phyloP scores from a whole-genome alignment of 2,113 vertebrate genomes.

The Anguilla rostrata region DNA sequence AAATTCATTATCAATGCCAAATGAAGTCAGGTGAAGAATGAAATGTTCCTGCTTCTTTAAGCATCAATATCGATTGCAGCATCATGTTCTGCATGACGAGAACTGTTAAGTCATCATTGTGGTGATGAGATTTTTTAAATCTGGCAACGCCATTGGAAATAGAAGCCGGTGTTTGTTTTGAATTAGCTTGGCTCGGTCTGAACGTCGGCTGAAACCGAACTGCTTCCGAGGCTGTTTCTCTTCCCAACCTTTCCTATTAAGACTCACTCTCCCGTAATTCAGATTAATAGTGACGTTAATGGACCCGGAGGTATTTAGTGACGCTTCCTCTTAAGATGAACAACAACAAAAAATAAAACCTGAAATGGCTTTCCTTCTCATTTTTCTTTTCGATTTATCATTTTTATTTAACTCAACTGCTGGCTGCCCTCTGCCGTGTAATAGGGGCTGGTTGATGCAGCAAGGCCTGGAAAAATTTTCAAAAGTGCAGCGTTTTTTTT shows the following conservation, averaged over 20 bases:
- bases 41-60: conserved; percentile 1
- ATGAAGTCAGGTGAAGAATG: not conserved
- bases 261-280: not conserved
- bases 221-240: not conserved
- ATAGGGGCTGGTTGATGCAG: conserved; percentile 53
- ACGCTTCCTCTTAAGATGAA: not conserved
- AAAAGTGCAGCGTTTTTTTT: conserved; percentile 46
- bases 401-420: conserved; percentile 19
- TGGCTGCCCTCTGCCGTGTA: conserved; percentile 38
- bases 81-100: conserved; percentile 1
- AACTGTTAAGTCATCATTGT: not conserved
- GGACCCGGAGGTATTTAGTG: not conserved
- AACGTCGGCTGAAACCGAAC: not conserved
- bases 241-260: not conserved
- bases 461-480: conserved; percentile 46
- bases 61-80: conserved; percentile 4
- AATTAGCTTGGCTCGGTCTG: not conserved
- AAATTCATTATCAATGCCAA: not conserved
- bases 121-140: not conserved
- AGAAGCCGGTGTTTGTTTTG: not conserved
- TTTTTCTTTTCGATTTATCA: not conserved
- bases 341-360: conserved; percentile 7
- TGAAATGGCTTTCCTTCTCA: conserved; percentile 13
- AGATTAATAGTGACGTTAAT: conserved; percentile 8
- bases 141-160: not conserved